Percentiles rank a stretch among this genome's conserved stretches.
Conservation (phyloP, 2,113 vertebrate genomes). For the Delphinus delphis region DNA sequence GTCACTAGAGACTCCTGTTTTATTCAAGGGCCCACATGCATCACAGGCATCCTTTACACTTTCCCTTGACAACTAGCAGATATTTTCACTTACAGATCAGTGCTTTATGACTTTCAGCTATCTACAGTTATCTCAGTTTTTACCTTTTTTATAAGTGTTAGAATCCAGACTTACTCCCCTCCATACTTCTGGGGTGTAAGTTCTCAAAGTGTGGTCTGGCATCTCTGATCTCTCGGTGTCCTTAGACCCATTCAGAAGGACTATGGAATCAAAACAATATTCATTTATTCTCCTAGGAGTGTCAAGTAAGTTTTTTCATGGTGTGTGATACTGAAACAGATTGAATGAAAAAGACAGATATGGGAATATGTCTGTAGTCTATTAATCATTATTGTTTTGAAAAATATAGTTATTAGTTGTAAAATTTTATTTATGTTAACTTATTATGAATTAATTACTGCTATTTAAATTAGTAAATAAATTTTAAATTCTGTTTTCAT, state of each 20-base stretch:
- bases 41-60: not conserved
- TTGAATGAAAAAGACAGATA: not conserved
- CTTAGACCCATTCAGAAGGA: not conserved
- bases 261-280: not conserved
- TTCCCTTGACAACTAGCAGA: not conserved
- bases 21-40: not conserved
- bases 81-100: not conserved
- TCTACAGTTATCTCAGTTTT: not conserved
- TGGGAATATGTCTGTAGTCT: not conserved
- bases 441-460: not conserved
- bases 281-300: not conserved
- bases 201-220: not conserved
- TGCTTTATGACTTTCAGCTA: not conserved
- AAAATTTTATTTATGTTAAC: not conserved
- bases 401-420: not conserved
- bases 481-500: not conserved
- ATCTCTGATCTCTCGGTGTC: no score
- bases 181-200: no score
- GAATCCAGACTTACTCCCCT: not conserved
- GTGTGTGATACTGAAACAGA: not conserved
- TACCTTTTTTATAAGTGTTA: not conserved
- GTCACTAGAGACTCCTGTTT: not conserved
- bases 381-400: not conserved
- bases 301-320: not conserved
- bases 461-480: not conserved